Percentiles rank a stretch among this genome's conserved stretches.
These are phyloP conservation scores for Drosophila subpulchrella DNA, from an alignment of 1,140 invertebrate genomes.

Conservation along the genomic window DNA sequence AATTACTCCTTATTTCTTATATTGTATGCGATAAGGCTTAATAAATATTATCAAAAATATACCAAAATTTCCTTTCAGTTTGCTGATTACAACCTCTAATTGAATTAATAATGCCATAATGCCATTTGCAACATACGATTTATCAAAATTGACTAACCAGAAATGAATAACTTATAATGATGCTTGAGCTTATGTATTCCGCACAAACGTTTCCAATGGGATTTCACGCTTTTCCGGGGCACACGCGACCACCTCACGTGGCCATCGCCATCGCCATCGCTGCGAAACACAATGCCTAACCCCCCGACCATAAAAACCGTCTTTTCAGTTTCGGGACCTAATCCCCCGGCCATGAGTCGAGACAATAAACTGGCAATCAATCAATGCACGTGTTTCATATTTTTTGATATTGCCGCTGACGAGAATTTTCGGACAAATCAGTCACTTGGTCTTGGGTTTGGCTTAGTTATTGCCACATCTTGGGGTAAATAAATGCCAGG, in stretches of 20 bases:
- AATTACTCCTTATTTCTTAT: neutral
- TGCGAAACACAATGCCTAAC: constrained; percentile 8
- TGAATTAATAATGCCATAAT: neutral
- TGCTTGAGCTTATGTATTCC: neutral
- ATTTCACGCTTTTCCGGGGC: constrained; percentile 28
- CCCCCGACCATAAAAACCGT: neutral
- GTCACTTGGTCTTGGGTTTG: constrained; percentile 31
- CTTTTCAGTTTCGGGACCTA: constrained; percentile 29
- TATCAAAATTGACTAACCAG: constrained; percentile 2
- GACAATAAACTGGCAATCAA: constrained; percentile 68
- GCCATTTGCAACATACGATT: constrained; percentile 1
- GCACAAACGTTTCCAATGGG: constrained; percentile 7
- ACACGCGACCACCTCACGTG: constrained; percentile 37
- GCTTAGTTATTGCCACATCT: constrained; percentile 29
- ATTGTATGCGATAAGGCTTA: neutral
- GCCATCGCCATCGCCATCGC: constrained; percentile 26
- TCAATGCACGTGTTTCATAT: constrained; percentile 58
- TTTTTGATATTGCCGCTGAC: constrained; percentile 65
- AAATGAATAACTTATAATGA: constrained; percentile 4
- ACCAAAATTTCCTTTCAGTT: neutral
- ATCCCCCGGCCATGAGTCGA: constrained; percentile 15
- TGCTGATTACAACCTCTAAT: neutral
- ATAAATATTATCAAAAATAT: neutral
- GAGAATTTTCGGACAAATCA: constrained; percentile 60
- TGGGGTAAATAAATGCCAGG: constrained; percentile 40